Evolutionary conservation across 2,888 invertebrate species (phyloP).

Genomic region (Daptonema setosum): DNA sequence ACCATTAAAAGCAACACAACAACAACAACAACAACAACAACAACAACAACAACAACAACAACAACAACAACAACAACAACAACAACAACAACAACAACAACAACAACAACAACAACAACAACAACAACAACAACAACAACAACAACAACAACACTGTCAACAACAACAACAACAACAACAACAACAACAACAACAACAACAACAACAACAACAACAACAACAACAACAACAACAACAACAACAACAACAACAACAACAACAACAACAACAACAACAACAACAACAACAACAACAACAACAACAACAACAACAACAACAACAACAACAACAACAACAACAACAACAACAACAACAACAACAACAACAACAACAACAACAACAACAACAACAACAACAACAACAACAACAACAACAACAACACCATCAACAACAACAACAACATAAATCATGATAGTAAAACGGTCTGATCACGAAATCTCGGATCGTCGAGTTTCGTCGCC

Average conservation of each 20-base stretch:
- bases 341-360: conserved; percentile 2
- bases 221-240: conserved; percentile 2
- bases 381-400: conserved; percentile 2
- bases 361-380: conserved; percentile 2
- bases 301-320: conserved; percentile 2
- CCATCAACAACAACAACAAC: too few species aligned
- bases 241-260: conserved; percentile 1
- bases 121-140: too few species aligned
- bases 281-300: conserved; percentile 2
- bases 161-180: too few species aligned
- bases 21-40: too few species aligned
- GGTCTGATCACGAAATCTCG: too few species aligned
- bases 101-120: conserved; percentile 2
- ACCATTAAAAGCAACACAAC: too few species aligned
- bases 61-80: conserved; percentile 1
- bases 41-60: too few species aligned
- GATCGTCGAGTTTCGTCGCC: too few species aligned
- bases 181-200: conserved; percentile 2
- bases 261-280: conserved; percentile 1
- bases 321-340: conserved; percentile 2
- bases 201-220: conserved; percentile 1
- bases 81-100: conserved; percentile 2
- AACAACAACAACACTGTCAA: too few species aligned
- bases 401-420: too few species aligned
- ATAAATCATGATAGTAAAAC: too few species aligned